Percentiles rank a stretch among this genome's conserved stretches.
Conservation (phyloP, 2,888 invertebrate species). For the Geophilus truncorum region DNA sequence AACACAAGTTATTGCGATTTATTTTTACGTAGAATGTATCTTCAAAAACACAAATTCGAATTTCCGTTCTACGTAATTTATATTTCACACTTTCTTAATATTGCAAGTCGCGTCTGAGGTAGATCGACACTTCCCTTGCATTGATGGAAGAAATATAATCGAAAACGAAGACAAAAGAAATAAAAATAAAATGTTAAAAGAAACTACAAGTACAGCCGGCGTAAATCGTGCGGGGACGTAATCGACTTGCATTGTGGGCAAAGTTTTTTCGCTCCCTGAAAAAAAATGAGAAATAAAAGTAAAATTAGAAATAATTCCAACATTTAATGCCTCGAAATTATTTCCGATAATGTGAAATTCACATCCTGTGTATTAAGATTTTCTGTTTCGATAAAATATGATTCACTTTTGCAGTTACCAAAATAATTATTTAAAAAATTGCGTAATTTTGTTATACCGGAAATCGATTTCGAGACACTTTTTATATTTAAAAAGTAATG, state of each 20-base stretch:
- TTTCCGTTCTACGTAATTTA: too few species aligned
- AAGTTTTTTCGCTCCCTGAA: slow-evolving; percentile 77
- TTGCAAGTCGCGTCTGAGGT: slow-evolving; percentile 25
- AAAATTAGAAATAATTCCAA: not conserved
- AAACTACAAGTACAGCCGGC: slow-evolving; percentile 78
- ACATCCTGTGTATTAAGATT: too few species aligned
- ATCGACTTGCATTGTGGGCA: slow-evolving; percentile 94
- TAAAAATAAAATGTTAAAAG: not conserved
- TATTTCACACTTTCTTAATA: not conserved
- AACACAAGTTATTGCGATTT: not conserved
- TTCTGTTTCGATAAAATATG: too few species aligned
- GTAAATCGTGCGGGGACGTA: slow-evolving; percentile 76
- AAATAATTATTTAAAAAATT: too few species aligned
- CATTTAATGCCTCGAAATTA: too few species aligned
- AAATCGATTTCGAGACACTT: too few species aligned
- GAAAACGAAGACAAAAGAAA: not conserved
- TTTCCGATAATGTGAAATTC: too few species aligned
- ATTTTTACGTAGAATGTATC: not conserved
- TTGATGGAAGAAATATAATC: slow-evolving; percentile 27
- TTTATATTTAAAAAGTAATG: too few species aligned
- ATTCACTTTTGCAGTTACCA: too few species aligned
- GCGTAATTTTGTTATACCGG: too few species aligned
- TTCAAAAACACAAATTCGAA: too few species aligned
- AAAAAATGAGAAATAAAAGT: slow-evolving; percentile 41
- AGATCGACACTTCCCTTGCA: slow-evolving; percentile 25